Base-by-base conservation (phyloP, 2,888 invertebrate species). In the Drosophila mettleri region DNA sequence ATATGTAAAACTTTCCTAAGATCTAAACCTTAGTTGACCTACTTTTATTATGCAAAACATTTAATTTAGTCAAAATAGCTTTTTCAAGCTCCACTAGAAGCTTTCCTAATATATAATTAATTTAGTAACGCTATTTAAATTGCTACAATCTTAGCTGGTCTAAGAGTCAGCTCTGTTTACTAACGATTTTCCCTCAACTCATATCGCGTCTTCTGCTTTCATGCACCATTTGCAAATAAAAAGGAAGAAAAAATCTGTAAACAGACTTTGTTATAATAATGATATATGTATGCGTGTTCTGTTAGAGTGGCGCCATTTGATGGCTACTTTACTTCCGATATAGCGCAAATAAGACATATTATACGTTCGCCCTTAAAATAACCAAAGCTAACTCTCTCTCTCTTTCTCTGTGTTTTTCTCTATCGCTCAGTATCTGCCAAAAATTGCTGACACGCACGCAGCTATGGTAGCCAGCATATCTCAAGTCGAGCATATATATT, bases 281-380 rank as follows among this genome's bases (percentile, higher is more conserved):
- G 14, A 31, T 29, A 12, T 45, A 27, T 10, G 27, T 20, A 12
- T 31, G 51, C 31, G 24, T 43, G 43, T 10, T 45, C 6, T 45
- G 24, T 45, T 24, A n/a, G 18, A 33, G 55, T 53, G 54, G 55
- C 59, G 54, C 33, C 34, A 52, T 60, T 60, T 39, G 39, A 39
- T 24, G 46, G 52, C 46, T 49, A 54, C 34, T 64, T 63, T 45
- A 60, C 63, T 74, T 62, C 59, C 55, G 62, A 72, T 65, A 52
- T 52, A 12, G 16, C 18, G 29, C 22, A 9, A 45, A 57, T 55
- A 57, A 45, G 38, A 45, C 39, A 36, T 36, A 45, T 64, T 48
- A 38, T 54, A 63, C 62, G 68, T 41, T 62, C 52, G 48, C 27
- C 64, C 76, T 48, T 54, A 62, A 66, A 57, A 52, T 41, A 46